Evolutionary conservation across 2,888 invertebrate genomes (phyloP), one percentile per base, ranked within the genome.

Genomic region (Trichopoda pennipes): DNA sequence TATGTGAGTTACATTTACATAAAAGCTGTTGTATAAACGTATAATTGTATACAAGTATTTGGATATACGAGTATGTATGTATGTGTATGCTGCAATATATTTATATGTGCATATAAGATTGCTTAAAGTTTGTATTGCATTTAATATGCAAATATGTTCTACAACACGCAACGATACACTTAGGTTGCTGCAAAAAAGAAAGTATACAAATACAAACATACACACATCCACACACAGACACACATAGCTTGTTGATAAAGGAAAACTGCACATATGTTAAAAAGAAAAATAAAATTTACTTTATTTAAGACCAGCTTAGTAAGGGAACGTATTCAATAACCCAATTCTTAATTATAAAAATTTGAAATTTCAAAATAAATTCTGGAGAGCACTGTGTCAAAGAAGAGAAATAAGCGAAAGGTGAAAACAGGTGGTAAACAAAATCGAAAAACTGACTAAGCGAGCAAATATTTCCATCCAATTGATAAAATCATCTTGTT

Each of bases 101-200:
- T 44, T 28, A 69, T 68, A 53, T 78, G 74, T 66, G 66, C 66
- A 55, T 58, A 78, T 74, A 58, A 61, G 74, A 70, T 78, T 82
- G 78, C 70, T 81, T 74, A 23, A 51, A 74, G 74, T 78, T 81
- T 81, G 60, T 75, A 56, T 78, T 78, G 70, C 74, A 82, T 82
- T 82, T 66, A 70, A 66, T 78, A 78, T 82, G 78, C 70, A 78
- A 82, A 82, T 78, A 78, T 35, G 55, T 70, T 72, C 38, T 66
- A 32, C 35, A 77, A 32, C 35, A 77, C 66, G 55, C 60, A 68
- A 19, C 4, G 23, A 47, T 17, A 44, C 17, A 51, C 7, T 23
- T 42, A 19, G 44, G 9, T 60, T 21, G 2, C 4, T 64, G 35
- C n/a, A 2, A 47, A 56, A n/a, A 55, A 12, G n/a, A n/a, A 9